Evolutionary conservation across 2,797 vertebrate species (phyloP).

Genomic region (Carduelis carduelis): DNA sequence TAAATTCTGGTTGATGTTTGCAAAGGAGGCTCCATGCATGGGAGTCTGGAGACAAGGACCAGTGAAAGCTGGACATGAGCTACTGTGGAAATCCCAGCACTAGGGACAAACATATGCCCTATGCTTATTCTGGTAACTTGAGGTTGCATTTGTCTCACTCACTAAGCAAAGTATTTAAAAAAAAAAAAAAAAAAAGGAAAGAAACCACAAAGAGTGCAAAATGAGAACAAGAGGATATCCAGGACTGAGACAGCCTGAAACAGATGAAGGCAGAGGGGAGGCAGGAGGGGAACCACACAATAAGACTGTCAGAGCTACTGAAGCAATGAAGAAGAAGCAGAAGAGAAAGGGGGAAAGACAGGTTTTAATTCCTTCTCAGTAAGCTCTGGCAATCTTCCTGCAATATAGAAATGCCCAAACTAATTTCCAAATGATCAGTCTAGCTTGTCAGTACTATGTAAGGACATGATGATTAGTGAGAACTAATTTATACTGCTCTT

Average conservation of each 20-base stretch:
- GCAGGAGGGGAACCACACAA: background rate
- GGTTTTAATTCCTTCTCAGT: background rate
- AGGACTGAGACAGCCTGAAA: background rate
- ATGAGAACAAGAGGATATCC: background rate
- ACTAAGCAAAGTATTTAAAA: background rate
- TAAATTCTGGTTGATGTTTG: rapidly evolving
- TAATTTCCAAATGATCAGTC: background rate
- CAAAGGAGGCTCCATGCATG: background rate
- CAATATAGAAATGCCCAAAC: background rate
- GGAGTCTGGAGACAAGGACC: background rate
- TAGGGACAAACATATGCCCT: background rate
- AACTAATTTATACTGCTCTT: background rate
- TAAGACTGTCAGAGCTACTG: background rate
- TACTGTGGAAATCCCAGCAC: background rate
- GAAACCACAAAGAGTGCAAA: background rate
- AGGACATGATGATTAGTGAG: background rate
- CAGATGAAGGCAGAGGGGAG: background rate
- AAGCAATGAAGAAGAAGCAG: background rate
- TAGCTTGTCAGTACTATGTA: background rate
- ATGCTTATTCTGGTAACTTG: background rate
- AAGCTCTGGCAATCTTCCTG: background rate
- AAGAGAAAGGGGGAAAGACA: background rate
- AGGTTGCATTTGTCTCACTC: background rate
- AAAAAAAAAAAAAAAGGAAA: background rate
- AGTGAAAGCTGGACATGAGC: background rate